Evolutionary conservation across 2,888 invertebrate species (phyloP), one percentile per base, ranked within the genome.

Genomic region (Allolobophora icterica): DNA sequence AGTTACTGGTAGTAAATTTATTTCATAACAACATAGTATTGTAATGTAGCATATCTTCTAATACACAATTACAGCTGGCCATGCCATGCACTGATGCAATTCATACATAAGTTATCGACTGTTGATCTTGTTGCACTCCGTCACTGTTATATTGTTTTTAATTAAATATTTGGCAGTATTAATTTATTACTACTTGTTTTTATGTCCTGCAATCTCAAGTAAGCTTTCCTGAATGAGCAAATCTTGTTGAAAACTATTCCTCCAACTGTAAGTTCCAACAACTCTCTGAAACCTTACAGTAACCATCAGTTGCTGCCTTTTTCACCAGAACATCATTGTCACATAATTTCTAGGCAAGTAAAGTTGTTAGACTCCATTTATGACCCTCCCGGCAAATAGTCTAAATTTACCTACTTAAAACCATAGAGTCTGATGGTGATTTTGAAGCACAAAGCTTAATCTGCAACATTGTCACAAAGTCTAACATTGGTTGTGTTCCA

Each of bases 51-150:
- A 71, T n/a, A 71, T 71, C 71, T n/a, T 71, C 71, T 71, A 71
- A 71, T 71, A 71, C 71, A 71, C 71, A 71, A 71, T 30, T 30
- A 71, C 71, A 71, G 71, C 30, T 71, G 71, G 71, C 71, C 71
- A 71, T 71, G 71, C 71, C 71, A 71, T 71, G 71, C 71, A 71
- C 71, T 11, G 71, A 71, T 71, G 71, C 71, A 71, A 71, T 71
- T 71, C 71, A 71, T 71, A 71, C 71, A 71, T 71, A 71, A 71
- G 71, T 71, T 71, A n/a, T n/a, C 71, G 1, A n/a, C 71, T 17
- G 13, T 13, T n/a, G 0, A 8, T 71, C 71, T 6, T n/a, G n/a
- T n/a, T 71, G n/a, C 8, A 1, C 30, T 71, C 30, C n/a, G n/a
- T 71, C n/a, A 11, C 30, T n/a, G n/a, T n/a, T n/a, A 71, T 1